Evolutionary conservation across 2,888 invertebrate species (phyloP), one percentile per base, ranked within the genome.

Genomic region (Drosophila longiperda): DNA sequence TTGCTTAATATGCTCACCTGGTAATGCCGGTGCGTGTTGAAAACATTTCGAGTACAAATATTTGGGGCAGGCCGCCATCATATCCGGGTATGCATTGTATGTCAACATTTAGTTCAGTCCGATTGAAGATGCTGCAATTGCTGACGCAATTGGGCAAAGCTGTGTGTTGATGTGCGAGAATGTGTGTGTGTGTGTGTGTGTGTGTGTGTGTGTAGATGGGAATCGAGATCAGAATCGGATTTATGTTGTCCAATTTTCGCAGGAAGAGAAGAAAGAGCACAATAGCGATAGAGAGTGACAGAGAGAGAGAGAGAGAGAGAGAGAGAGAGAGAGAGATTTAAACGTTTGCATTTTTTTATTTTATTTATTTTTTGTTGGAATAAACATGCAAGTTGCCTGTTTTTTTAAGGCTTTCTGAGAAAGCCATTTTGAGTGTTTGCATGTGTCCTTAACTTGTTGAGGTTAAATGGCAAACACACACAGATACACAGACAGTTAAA

Each of bases 61-160:
- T 95, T 94, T 98, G 97, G 70, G 97, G 97, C 89, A 98, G 95
- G 78, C 98, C 98, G 70, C 98, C 98, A 94, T 98, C 97, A 94
- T 97, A 97, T 83, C 97, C 97, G 32, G 97, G 94, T 90, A 96
- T 95, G 93, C 98, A 98, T 89, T 95, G 95, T 82, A 97, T 96
- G 92, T 96, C 96, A 83, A 97, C 96, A 72, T 96, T 96, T 87
- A 96, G 96, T 89, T 96, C 95, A 20, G 97, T 97, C 92, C 97
- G 96, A 93, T 98, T 98, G 92, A 96, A 96, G 83, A 97, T 94
- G 62, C 96, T 95, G 93, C 98, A 98, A 94, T 98, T 98, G 74
- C 96, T 95, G 58, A 97, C 97, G 62, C 96, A 95, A 92, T 96
- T 97, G 45, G 98, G 98, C 92, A 97, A 96, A 73, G 97, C 97